Percentiles rank a stretch among this genome's conserved stretches.
These are phyloP conservation scores for Coenonympha glycerion DNA, from an alignment of 2,888 invertebrate genomes.

Conservation along the genomic window DNA sequence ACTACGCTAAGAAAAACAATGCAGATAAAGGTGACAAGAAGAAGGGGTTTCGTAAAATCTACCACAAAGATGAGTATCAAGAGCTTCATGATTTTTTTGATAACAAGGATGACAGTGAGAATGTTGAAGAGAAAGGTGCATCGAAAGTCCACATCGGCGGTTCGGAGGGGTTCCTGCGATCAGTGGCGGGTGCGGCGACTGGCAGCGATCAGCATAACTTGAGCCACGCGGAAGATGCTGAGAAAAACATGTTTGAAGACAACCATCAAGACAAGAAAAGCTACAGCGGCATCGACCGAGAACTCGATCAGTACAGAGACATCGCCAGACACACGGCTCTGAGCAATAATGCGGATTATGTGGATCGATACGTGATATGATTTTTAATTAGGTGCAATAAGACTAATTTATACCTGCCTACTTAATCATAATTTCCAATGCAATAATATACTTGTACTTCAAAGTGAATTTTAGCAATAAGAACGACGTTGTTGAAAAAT, in stretches of 20 bases:
- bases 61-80: constrained; percentile 63
- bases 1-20: constrained; percentile 40
- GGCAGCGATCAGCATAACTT: constrained; percentile 37
- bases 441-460: not conserved
- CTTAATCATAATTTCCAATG: not conserved
- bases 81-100: constrained; percentile 64
- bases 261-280: constrained; percentile 36
- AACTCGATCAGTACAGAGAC: constrained; percentile 44
- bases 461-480: not conserved
- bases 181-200: constrained; percentile 40
- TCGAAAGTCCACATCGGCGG: constrained; percentile 43
- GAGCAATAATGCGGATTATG: constrained; percentile 46
- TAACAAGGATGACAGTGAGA: constrained; percentile 46
- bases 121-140: constrained; percentile 42
- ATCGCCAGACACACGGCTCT: constrained; percentile 44
- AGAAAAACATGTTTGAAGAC: constrained; percentile 35
- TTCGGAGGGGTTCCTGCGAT: constrained; percentile 43
- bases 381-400: not conserved
- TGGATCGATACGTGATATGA: constrained; percentile 26
- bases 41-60: constrained; percentile 59
- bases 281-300: constrained; percentile 33
- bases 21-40: constrained; percentile 52
- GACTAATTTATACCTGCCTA: not conserved
- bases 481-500: not conserved
- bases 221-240: constrained; percentile 35